phyloP scores from a whole-genome alignment of 2,797 vertebrate genomes.

The Trichosurus vulpecula region DNA sequence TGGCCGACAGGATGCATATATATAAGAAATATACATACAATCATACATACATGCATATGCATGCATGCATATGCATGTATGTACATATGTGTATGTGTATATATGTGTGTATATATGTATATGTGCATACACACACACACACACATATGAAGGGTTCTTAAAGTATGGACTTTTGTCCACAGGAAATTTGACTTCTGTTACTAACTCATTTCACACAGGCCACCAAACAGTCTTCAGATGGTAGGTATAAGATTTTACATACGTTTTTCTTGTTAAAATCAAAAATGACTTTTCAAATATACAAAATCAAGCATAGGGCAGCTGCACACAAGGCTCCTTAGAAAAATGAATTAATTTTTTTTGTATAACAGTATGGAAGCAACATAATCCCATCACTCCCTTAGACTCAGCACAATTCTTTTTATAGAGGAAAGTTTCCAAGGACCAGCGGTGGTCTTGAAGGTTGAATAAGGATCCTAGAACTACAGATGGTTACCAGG shows the following conservation, averaged over 20 bases:
- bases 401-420: background rate
- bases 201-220: background rate
- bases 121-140: too few species aligned
- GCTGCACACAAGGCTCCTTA: slow-evolving; percentile 48
- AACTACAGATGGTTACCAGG: background rate
- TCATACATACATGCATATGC: too few species aligned
- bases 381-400: background rate
- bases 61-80: too few species aligned
- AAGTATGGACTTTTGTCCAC: slow-evolving; percentile 11
- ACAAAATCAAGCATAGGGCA: slow-evolving; percentile 59
- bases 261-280: slow-evolving; percentile 66
- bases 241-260: slow-evolving; percentile 53
- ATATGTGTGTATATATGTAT: too few species aligned
- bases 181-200: slow-evolving; percentile 4
- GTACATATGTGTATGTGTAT: too few species aligned
- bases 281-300: slow-evolving; percentile 69
- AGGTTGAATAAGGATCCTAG: background rate
- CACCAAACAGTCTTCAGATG: slow-evolving; percentile 36
- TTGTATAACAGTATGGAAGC: background rate
- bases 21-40: too few species aligned
- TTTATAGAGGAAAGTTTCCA: background rate
- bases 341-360: slow-evolving; percentile 63
- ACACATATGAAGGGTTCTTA: background rate
- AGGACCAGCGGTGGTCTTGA: background rate
- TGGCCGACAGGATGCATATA: background rate